phyloP scores from a whole-genome alignment of 2,888 invertebrate species.

The Tiliacea citrago region DNA sequence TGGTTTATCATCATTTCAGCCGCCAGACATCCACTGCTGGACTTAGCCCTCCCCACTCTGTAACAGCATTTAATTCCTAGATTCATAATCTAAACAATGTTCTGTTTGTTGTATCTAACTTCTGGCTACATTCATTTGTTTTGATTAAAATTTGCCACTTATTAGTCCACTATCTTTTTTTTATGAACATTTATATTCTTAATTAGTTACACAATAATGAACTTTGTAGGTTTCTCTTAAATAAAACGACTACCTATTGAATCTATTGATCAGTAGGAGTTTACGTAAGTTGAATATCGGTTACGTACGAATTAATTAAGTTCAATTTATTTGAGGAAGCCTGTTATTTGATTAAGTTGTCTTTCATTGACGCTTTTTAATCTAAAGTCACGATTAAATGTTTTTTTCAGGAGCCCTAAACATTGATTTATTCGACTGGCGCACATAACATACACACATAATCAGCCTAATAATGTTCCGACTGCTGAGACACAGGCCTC shows the following conservation, averaged over 20 bases:
- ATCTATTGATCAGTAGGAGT: not conserved
- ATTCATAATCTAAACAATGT: not conserved
- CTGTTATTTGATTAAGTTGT: constrained; percentile 1
- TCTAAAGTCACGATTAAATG: not conserved
- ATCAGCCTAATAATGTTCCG: too few relatives aligned
- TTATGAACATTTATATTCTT: not conserved
- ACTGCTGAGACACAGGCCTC: too few relatives aligned
- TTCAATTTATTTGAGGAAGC: constrained; percentile 28
- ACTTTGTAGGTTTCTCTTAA: not conserved
- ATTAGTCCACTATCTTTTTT: not conserved
- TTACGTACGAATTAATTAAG: constrained; percentile 35
- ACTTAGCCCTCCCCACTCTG: not conserved
- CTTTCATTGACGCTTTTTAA: constrained; percentile 1
- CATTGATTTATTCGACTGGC: not conserved
- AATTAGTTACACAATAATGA: not conserved
- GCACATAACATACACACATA: too few relatives aligned
- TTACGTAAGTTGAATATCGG: constrained; percentile 31
- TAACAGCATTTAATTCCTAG: not conserved
- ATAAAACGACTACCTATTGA: not conserved
- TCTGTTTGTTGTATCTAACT: constrained; percentile 14
- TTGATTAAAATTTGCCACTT: not conserved
- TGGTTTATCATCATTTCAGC: not conserved
- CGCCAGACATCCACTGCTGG: not conserved
- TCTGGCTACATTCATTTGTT: not conserved
- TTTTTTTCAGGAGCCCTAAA: not conserved